Conservation (phyloP, 2,888 invertebrate species). For the Andrena fulva region DNA sequence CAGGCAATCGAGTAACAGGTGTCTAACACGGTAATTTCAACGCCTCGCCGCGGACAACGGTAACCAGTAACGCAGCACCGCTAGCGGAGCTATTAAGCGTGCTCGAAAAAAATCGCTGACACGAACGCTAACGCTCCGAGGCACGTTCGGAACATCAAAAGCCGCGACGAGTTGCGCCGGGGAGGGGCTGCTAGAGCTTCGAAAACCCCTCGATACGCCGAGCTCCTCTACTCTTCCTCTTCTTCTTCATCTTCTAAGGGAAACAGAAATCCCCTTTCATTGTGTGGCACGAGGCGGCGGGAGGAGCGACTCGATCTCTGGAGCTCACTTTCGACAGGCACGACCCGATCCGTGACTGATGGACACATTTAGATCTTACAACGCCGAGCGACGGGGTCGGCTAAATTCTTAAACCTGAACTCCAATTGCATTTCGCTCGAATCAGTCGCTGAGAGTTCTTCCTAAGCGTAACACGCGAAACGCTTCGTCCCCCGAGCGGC, state of each 20-base stretch:
- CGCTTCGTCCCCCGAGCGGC: no score
- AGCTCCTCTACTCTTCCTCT: neutral
- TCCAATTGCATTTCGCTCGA: no score
- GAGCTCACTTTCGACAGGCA: neutral
- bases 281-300: neutral
- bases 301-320: constrained; percentile 5
- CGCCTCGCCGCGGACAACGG: constrained; percentile 3
- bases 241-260: neutral
- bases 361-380: no score
- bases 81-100: neutral
- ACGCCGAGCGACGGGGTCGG: no score
- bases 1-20: constrained; percentile 21
- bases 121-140: constrained; percentile 27
- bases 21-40: constrained; percentile 33
- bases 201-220: constrained; percentile 5
- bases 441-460: no score
- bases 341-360: no score
- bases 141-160: constrained; percentile 28
- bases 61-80: neutral
- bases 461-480: no score
- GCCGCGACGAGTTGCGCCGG: constrained; percentile 21
- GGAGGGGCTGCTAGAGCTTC: constrained; percentile 18
- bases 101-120: constrained; percentile 21
- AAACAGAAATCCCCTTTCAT: constrained; percentile 42
- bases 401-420: no score